A percentile compares a stretch with the other conserved stretches of the same genome.
Conservation (phyloP, 2,888 invertebrate species). For the Drosophila mimetica region DNA sequence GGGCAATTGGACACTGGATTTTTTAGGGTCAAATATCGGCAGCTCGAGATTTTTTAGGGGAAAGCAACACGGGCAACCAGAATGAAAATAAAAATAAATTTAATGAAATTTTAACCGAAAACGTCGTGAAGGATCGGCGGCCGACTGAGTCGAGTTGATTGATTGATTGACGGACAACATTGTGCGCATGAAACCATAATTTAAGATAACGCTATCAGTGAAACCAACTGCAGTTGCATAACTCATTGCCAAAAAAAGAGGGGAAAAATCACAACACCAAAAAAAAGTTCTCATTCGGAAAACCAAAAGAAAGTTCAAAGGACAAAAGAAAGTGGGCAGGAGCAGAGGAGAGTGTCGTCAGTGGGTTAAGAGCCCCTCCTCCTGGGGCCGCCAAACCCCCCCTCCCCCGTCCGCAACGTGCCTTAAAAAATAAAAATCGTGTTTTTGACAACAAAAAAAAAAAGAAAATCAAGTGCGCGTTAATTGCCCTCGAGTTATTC, state of each 20-base stretch:
- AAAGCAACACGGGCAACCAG: too few relatives aligned
- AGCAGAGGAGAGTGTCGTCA: slow-evolving; percentile 22
- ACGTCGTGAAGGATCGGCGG: slow-evolving; percentile 8
- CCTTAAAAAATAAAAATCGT: slow-evolving; percentile 23
- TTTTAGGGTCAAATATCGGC: too few relatives aligned
- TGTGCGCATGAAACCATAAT: slow-evolving; percentile 9
- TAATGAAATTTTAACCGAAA: not conserved
- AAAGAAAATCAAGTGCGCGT: slow-evolving; percentile 36
- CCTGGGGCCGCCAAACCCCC: slow-evolving; percentile 22
- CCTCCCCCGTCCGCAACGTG: slow-evolving; percentile 26
- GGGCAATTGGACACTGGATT: too few relatives aligned
- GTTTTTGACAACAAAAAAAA: slow-evolving; percentile 2
- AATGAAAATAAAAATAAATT: not conserved
- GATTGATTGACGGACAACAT: slow-evolving; percentile 2
- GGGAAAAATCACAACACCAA: slow-evolving; percentile 16
- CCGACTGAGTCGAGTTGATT: slow-evolving; percentile 7
- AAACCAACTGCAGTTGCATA: slow-evolving; percentile 42
- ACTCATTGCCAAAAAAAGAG: slow-evolving; percentile 37
- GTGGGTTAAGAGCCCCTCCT: slow-evolving; percentile 23
- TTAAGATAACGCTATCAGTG: slow-evolving; percentile 23
- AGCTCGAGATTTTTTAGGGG: too few relatives aligned
- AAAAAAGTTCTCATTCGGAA: slow-evolving; percentile 12
- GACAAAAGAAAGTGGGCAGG: slow-evolving; percentile 13
- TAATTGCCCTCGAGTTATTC: slow-evolving; percentile 30
- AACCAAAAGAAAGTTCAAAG: slow-evolving; percentile 10